Base-by-base conservation (phyloP, 2,113 vertebrate genomes). In the Formicarius rufipectus region DNA sequence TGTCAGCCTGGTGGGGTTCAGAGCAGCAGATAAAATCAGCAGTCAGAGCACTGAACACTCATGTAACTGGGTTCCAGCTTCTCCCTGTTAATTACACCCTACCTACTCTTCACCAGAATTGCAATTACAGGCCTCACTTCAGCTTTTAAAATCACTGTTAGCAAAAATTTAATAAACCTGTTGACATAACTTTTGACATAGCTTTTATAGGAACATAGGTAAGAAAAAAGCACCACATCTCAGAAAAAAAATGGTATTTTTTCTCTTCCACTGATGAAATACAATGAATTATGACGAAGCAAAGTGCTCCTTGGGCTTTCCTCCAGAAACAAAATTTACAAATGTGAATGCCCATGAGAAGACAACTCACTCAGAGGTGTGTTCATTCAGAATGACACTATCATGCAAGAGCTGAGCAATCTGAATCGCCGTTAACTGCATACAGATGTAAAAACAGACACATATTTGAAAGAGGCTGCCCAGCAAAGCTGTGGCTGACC, bases 391-490 rank as follows among this genome's bases (percentile, higher is more conserved):
- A 80, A 23, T 1, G 7, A 62, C 4, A 27, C 3, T 9, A 45
- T 22, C 37, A 31, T 3, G 3, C 8, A 50, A 23, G 6, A 60
- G 1, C 42, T 6, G 30, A 47, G 23, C 4, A 37, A 76, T 2
- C 31, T 52, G 24, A 40, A 59, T 25, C 23, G 27, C 59, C 44
- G 25, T 10, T 4, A 69, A 44, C 20, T 39, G 37, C 44, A 64
- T 14, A 33, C 21, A 6, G 2, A 6, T 10, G 30, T 7, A 30
- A 31, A 72, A 2, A 40, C 22, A 35, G 13, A n/a, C 1, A 39
- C 2, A 2, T 1, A 3, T 1, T 22, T 8, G 35, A 47, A 7
- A 42, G 58, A 64, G 49, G 16, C 0, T 72, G 58, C 56, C 24
- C 62, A 52, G n/a, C 40, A 25, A 0, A 56, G 30, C 67, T 64